phyloP scores from a whole-genome alignment of 2,113 vertebrate species.

The Polypterus senegalus region DNA sequence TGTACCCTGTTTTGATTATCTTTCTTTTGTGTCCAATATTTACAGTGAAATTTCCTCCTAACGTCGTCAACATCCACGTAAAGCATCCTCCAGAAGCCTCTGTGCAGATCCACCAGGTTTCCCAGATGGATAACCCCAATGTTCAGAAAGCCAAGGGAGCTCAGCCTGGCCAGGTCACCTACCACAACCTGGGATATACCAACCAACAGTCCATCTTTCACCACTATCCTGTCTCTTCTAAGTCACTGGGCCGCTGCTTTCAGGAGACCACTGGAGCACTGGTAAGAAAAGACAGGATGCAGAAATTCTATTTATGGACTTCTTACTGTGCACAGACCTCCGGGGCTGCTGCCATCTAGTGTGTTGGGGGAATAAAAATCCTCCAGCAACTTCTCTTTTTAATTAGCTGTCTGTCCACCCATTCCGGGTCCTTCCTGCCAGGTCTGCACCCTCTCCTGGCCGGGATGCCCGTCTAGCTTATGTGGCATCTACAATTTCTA shows the following conservation, averaged over 20 bases:
- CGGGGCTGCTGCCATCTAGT: too few species aligned
- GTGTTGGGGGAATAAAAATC: too few species aligned
- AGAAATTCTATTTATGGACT: too few species aligned
- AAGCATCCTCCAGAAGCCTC: constrained; percentile 94
- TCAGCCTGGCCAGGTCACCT: constrained; percentile 59
- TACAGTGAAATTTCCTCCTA: constrained; percentile 72
- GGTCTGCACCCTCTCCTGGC: too few species aligned
- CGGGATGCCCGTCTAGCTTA: too few species aligned
- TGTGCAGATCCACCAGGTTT: constrained; percentile 93
- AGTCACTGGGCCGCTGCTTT: constrained; percentile 89
- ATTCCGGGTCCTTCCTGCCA: too few species aligned
- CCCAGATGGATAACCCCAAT: constrained; percentile 68
- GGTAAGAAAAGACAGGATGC: constrained; percentile 44
- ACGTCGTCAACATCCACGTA: constrained; percentile 91
- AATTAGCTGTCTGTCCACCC: too few species aligned
- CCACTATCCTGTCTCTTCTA: constrained; percentile 72
- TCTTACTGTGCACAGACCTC: too few species aligned
- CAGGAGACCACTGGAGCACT: constrained; percentile 87
- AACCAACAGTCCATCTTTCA: constrained; percentile 69
- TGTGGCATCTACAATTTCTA: too few species aligned
- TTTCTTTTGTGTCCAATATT: constrained; percentile 8
- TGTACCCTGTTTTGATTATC: not conserved
- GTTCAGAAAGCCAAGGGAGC: constrained; percentile 63
- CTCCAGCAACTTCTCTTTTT: too few species aligned
- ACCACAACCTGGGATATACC: constrained; percentile 63